A percentile compares a stretch with the other conserved stretches of the same genome.
phyloP scores from a whole-genome alignment of 1,140 invertebrate genomes.

The Phymorhynchus buccinoides region DNA sequence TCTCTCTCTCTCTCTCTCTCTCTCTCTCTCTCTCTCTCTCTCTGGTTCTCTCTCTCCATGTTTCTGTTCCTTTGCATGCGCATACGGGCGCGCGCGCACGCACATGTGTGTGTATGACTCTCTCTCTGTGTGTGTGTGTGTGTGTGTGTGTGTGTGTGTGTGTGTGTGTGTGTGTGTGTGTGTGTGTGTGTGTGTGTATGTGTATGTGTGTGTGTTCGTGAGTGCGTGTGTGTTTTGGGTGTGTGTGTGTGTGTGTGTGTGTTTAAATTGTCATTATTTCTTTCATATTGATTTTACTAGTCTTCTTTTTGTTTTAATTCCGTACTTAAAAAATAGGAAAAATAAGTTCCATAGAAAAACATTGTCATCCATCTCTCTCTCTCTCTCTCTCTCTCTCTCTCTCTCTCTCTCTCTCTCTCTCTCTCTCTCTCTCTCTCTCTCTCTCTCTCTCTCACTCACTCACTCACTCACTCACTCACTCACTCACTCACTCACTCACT shows the following conservation, averaged over 20 bases:
- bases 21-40: constrained; percentile 18
- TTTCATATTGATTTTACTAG: too few species aligned
- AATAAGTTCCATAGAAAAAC: too few species aligned
- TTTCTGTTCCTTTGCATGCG: background rate
- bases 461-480: too few species aligned
- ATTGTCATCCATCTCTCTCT: too few species aligned
- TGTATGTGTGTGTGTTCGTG: background rate
- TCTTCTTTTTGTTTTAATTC: too few species aligned
- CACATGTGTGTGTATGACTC: background rate
- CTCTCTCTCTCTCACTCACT: too few species aligned
- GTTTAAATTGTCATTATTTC: too few species aligned
- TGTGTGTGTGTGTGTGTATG: background rate
- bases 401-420: too few species aligned
- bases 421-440: too few species aligned
- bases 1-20: constrained; percentile 11
- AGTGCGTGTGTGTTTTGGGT: background rate
- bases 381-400: too few species aligned
- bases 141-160: constrained; percentile 16
- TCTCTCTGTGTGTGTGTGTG: constrained; percentile 18
- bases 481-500: too few species aligned
- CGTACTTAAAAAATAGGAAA: too few species aligned
- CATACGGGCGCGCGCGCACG: background rate
- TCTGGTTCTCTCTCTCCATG: background rate
- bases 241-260: constrained; percentile 4
- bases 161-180: background rate